Evolutionary conservation across 2,113 vertebrate species (phyloP).

Genomic region (Equus przewalskii): DNA sequence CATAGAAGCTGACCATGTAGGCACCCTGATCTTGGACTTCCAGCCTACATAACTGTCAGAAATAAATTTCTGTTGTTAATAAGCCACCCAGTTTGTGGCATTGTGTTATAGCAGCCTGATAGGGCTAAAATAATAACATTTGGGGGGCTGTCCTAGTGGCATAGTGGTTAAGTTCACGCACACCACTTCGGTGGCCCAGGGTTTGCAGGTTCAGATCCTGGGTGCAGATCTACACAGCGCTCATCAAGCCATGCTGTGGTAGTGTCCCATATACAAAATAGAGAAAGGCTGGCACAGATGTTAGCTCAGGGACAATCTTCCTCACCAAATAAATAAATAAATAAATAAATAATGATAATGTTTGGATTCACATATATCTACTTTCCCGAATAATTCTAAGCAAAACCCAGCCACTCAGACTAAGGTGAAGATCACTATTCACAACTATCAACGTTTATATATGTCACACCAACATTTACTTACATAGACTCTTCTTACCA

Average conservation of each 20-base stretch:
- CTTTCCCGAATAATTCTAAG: background rate
- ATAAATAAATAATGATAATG: background rate
- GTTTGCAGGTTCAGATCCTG: no score
- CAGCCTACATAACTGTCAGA: background rate
- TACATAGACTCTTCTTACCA: background rate
- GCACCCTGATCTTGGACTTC: no score
- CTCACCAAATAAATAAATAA: no score
- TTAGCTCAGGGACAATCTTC: no score
- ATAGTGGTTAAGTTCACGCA: no score
- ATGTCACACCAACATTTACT: background rate
- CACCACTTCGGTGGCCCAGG: no score
- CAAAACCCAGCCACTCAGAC: constrained; percentile 1
- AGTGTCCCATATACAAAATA: no score
- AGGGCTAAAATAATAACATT: background rate
- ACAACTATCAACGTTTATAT: background rate
- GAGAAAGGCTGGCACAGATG: no score
- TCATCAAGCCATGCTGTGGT: no score
- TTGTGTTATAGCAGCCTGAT: background rate
- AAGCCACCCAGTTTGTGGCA: background rate
- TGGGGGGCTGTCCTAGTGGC: background rate
- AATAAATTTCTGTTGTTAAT: background rate
- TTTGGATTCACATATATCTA: background rate
- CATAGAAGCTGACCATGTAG: background rate
- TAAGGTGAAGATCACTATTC: background rate
- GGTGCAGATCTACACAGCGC: no score